Base-by-base conservation (phyloP, 1,140 invertebrate genomes). In the Goniozus legneri region DNA sequence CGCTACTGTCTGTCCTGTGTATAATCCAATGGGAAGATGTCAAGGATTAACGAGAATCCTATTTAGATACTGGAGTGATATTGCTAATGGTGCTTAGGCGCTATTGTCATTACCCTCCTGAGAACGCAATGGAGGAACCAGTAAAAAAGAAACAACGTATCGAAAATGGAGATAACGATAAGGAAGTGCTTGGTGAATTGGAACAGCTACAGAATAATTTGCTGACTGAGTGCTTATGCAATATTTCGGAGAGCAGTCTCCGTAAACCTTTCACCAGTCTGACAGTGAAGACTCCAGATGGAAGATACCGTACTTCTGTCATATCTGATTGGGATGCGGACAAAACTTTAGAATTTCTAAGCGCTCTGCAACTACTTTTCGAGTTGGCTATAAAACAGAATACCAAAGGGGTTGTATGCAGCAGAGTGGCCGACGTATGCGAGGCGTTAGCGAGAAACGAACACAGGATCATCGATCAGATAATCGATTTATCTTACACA, bases 321-420 rank as follows among this genome's bases (percentile, higher is more conserved):
- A 66, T 90, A 34, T 78, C 80, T 2, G 82, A 87, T 51, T 90
- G 87, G 87, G 83, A 84, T 6, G 67, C 82, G 3, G 83, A 84
- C 48, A 82, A 84, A 61, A 81, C 84, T 6, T 62, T 92, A 4
- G 82, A 88, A 54, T 91, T 89, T 62, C 72, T 92, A 36, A 91
- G 88, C 41, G 88, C 86, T 52, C 77, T 92, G 51, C 88, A 92
- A 53, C 71, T 92, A 4, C 73, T 92, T 34, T 91, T 90, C 65
- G 88, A 92, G 64, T 82, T 91, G 19, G 89, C 90, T 58, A 79
- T 91, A 33, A 88, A 89, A 63, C 90, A 93, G 69, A 89, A 89
- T 56, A 82, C 81, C 24, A 84, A 84, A 54, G 88, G 89, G 1
- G 80, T 85, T 16, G 87, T 92, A 69, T 92, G 90, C 71, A 82